phyloP scores from a whole-genome alignment of 1,140 invertebrate species.

The Lordiphosa collinella region DNA sequence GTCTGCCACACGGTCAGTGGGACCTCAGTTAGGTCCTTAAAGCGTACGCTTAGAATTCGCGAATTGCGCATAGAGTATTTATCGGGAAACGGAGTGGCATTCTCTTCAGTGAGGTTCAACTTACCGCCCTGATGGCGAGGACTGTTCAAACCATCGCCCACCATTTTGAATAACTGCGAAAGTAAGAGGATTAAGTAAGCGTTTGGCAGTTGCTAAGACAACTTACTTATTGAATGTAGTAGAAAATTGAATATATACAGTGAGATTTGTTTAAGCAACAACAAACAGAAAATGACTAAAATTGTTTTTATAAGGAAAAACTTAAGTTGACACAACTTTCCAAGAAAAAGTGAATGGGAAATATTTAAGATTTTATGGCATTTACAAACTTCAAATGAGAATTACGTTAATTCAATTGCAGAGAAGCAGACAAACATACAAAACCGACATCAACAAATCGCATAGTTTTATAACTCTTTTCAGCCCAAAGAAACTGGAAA shows the following conservation, averaged over 20 bases:
- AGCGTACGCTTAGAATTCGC: constrained; percentile 9
- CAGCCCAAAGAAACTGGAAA: too few species aligned
- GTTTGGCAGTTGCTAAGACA: neutral
- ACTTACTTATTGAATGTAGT: constrained; percentile 1
- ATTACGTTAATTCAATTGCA: too few species aligned
- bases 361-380: too few species aligned
- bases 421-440: too few species aligned
- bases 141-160: constrained; percentile 55
- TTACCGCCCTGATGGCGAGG: constrained; percentile 44
- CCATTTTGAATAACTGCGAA: constrained; percentile 10
- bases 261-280: neutral
- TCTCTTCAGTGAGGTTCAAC: neutral
- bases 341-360: too few species aligned
- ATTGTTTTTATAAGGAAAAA: too few species aligned
- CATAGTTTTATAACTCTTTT: too few species aligned
- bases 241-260: neutral
- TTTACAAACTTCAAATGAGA: too few species aligned
- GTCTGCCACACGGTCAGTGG: constrained; percentile 31
- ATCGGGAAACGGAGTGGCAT: constrained; percentile 24
- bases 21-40: constrained; percentile 11
- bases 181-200: neutral
- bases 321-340: neutral
- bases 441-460: too few species aligned
- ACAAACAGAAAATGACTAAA: constrained; percentile 11
- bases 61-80: constrained; percentile 53